Percentiles rank a stretch among this genome's conserved stretches.
Conservation (phyloP, 64 coral and sea anemone species). For the Trachythela sp. region DNA sequence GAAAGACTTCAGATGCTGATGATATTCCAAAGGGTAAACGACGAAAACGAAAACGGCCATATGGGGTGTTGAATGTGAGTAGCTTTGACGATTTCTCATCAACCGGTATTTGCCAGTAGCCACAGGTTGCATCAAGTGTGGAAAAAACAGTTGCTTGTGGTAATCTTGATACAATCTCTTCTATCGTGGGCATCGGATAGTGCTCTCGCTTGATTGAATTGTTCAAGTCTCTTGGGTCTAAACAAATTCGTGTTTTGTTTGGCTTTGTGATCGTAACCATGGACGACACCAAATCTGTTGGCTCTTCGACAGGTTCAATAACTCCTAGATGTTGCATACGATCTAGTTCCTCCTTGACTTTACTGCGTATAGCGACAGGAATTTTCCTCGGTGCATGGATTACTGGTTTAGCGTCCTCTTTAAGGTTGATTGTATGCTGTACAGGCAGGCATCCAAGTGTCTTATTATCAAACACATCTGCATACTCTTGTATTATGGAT, state of each 20-base stretch:
- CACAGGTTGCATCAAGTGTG: no score
- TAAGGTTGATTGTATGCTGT: not conserved
- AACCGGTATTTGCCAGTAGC: not conserved
- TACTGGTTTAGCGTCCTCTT: not conserved
- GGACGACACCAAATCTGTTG: not conserved
- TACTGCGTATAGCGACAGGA: not conserved
- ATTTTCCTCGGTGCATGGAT: not conserved
- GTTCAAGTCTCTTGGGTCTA: not conserved
- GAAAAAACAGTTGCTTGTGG: not conserved
- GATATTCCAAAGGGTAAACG: slow-evolving; percentile 28
- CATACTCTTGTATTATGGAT: not conserved
- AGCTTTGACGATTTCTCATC: not conserved
- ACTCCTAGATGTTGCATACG: not conserved
- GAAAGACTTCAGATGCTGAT: no score
- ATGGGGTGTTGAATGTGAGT: no score
- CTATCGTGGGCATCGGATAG: not conserved
- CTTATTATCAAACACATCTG: not conserved
- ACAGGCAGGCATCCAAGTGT: not conserved
- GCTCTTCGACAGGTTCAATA: not conserved
- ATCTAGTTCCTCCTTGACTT: not conserved
- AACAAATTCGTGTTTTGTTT: not conserved
- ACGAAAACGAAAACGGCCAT: not conserved
- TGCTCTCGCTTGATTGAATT: not conserved
- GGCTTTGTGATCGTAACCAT: not conserved
- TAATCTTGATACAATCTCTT: not conserved